Evolutionary conservation across 2,888 invertebrate genomes (phyloP).

Genomic region (Argyra leucocephala): DNA sequence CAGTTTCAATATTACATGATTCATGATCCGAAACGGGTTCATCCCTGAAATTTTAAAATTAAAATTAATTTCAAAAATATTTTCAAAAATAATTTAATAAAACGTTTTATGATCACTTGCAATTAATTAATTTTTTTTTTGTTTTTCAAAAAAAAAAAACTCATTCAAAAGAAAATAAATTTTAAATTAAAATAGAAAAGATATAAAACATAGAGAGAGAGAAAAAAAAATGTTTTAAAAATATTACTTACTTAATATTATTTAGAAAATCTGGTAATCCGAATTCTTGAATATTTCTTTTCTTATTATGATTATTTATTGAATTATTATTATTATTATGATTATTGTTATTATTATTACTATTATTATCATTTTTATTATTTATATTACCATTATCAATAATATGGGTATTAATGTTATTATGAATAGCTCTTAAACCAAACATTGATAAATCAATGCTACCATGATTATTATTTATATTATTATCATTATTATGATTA

Average conservation of each 20-base stretch:
- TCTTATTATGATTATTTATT: background rate
- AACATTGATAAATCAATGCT: conserved; percentile 17
- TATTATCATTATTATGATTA: conserved; percentile 13
- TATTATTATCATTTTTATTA: background rate
- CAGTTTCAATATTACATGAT: conserved; percentile 10
- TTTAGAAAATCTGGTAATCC: conserved; percentile 10
- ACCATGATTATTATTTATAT: conserved; percentile 14
- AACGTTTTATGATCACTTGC: background rate
- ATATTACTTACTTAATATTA: conserved; percentile 10
- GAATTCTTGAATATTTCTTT: conserved; percentile 9
- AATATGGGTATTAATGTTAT: background rate
- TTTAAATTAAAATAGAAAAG: too few relatives aligned
- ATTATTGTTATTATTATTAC: background rate
- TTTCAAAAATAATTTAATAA: conserved; percentile 8
- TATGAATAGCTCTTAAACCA: conserved; percentile 6
- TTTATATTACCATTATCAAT: background rate
- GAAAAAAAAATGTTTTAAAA: background rate
- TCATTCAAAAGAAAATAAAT: too few relatives aligned
- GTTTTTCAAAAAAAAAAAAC: too few relatives aligned
- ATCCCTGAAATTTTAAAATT: conserved; percentile 14
- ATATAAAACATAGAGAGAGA: too few relatives aligned
- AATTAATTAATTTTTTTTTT: background rate
- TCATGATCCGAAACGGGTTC: conserved; percentile 17
- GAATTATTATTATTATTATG: background rate
- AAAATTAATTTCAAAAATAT: background rate